phyloP scores from a whole-genome alignment of 1,140 invertebrate genomes.

The Trachymyrmex septentrionalis region DNA sequence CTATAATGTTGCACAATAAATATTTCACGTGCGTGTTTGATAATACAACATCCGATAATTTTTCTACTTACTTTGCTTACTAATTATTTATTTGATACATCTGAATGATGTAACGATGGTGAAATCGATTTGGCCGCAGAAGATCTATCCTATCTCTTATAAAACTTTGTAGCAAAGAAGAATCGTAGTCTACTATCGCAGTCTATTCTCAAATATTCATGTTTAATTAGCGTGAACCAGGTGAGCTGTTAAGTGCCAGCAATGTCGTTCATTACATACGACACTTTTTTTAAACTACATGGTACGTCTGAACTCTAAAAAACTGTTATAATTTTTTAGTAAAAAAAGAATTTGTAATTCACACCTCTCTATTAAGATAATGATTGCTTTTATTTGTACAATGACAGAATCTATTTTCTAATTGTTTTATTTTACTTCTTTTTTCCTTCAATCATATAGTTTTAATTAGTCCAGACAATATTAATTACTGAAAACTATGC shows the following conservation, averaged over 20 bases:
- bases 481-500: neutral
- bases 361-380: neutral
- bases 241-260: constrained; percentile 31
- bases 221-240: constrained; percentile 44
- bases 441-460: neutral
- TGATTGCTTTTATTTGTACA: neutral
- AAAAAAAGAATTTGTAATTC: neutral
- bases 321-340: neutral
- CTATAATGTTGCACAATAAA: neutral
- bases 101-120: neutral
- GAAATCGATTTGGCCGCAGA: neutral
- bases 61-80: neutral
- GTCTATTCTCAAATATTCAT: constrained; percentile 59
- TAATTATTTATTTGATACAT: neutral
- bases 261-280: constrained; percentile 4
- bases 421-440: neutral
- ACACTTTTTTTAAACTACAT: constrained; percentile 24
- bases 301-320: neutral
- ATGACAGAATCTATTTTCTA: neutral
- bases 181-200: neutral
- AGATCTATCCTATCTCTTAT: neutral
- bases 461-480: neutral
- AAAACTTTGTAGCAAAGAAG: constrained; percentile 1
- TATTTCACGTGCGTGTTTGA: neutral
- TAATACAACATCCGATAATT: neutral